Conservation (phyloP, 2,113 vertebrate genomes). For the Saimiri boliviensis region DNA sequence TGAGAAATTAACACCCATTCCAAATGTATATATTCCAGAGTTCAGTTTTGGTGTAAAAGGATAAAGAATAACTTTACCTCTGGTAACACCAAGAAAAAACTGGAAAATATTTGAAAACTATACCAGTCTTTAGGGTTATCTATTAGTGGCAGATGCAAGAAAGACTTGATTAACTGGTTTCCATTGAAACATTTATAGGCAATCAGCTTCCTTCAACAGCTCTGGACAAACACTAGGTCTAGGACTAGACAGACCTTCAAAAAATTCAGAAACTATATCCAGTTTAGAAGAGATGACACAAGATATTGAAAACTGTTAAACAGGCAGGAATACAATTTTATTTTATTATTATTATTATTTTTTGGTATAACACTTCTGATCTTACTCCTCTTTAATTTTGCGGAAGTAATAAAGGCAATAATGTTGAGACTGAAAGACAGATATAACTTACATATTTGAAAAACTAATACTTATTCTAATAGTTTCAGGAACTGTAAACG, state of each 20-base stretch:
- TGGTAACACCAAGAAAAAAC: background rate
- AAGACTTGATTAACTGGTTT: background rate
- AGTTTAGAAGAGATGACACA: background rate
- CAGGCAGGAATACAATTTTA: background rate
- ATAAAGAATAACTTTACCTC: background rate
- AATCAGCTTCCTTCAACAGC: background rate
- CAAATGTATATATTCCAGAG: background rate
- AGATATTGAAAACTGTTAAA: background rate
- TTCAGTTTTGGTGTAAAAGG: background rate
- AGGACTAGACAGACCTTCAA: background rate
- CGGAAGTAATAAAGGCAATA: background rate
- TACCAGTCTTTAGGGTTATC: background rate
- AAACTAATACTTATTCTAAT: background rate
- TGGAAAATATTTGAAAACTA: background rate
- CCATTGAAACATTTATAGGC: background rate
- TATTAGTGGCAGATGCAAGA: background rate
- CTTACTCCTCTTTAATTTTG: background rate
- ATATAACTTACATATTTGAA: background rate
- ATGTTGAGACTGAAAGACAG: background rate
- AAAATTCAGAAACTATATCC: background rate
- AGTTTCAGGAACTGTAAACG: background rate
- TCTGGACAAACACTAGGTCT: background rate
- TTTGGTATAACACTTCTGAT: background rate
- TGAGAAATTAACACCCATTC: background rate
- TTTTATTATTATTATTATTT: too few species aligned